Conservation (phyloP, 1,140 invertebrate species). For the Himalopsyche phryganea region DNA sequence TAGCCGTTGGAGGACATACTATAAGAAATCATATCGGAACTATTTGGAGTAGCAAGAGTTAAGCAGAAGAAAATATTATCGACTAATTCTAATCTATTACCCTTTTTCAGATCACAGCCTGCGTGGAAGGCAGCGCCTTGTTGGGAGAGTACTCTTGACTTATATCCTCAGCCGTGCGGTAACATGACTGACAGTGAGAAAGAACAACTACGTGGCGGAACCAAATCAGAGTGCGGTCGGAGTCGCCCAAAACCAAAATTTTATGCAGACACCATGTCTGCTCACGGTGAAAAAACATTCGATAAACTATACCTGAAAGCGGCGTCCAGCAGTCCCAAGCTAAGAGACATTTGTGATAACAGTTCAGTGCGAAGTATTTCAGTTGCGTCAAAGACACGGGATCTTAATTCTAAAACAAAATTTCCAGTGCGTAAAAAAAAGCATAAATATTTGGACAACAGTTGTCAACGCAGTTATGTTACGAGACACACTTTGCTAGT, state of each 20-base stretch:
- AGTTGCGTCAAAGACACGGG: slow-evolving; percentile 6
- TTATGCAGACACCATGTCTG: slow-evolving; percentile 47
- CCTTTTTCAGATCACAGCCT: slow-evolving; percentile 39
- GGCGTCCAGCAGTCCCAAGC: slow-evolving; percentile 44
- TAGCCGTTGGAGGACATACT: too few relatives aligned
- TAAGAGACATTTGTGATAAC: slow-evolving; percentile 22
- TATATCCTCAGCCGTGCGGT: slow-evolving; percentile 69
- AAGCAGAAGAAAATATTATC: too few relatives aligned
- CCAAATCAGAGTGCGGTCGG: slow-evolving; percentile 55
- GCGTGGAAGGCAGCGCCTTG: slow-evolving; percentile 58
- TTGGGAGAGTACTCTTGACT: slow-evolving; percentile 75
- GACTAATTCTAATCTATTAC: too few relatives aligned
- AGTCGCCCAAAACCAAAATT: slow-evolving; percentile 43
- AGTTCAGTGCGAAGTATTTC: slow-evolving; percentile 13
- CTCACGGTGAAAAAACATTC: slow-evolving; percentile 62
- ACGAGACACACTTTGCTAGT: slow-evolving; percentile 64
- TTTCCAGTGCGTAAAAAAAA: slow-evolving; percentile 18
- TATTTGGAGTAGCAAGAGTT: too few relatives aligned
- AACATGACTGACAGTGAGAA: slow-evolving; percentile 74
- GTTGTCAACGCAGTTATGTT: not conserved
- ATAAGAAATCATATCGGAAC: too few relatives aligned
- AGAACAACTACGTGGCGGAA: slow-evolving; percentile 53
- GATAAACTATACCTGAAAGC: slow-evolving; percentile 66
- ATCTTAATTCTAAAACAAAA: slow-evolving; percentile 22
- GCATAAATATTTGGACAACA: slow-evolving; percentile 14